Base-by-base conservation (phyloP, 2,888 invertebrate genomes). In the Drosophila buzzatii region DNA sequence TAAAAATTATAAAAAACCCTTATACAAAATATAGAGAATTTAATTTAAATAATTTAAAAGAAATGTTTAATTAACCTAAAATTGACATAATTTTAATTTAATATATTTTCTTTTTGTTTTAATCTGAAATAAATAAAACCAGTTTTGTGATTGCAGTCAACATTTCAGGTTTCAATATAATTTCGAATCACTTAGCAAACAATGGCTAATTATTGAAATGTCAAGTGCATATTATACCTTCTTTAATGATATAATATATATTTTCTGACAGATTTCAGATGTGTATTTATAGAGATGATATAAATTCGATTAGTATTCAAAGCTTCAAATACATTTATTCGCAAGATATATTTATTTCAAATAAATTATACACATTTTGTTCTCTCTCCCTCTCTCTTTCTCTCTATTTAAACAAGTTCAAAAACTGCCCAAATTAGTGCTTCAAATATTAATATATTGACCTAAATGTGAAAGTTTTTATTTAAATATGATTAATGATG, bases 401-500 rank as follows among this genome's bases (percentile, higher is more conserved):
- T 37, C 23, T 10, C 33, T 49, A 3, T 44, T 10, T 27, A 68
- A 68, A 27, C 49, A 23, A 42, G 31, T 61, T 53, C 18, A 23
- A 33, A 31, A 57, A 61, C 57, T 52, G 70, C 5, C 58, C 12
- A 51, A 37, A 57, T 39, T 51, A 23, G 8, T 8, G 23, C 12
- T 47, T 59, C 20, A 59, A 31, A 69, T 59, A 16, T 27, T 39
- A n/a, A 33, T 45, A 59, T 42, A 9, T 23, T 27, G 31, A 63
- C 41, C 47, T 8, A 55, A 69, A 64, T 76, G 74, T 69, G 70
- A 70, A 79, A 79, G 79, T 74, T 69, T 52, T 51, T 33, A 35
- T 39, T 31, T 45, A 60, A 61, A 47, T 66, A 62, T 66, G 70
- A 79, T 70, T 76, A 74, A 74, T 70, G 74, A 63, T 64, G 52